Evolutionary conservation across 2,797 vertebrate species (phyloP).

Genomic region (Pangasius krempfi): DNA sequence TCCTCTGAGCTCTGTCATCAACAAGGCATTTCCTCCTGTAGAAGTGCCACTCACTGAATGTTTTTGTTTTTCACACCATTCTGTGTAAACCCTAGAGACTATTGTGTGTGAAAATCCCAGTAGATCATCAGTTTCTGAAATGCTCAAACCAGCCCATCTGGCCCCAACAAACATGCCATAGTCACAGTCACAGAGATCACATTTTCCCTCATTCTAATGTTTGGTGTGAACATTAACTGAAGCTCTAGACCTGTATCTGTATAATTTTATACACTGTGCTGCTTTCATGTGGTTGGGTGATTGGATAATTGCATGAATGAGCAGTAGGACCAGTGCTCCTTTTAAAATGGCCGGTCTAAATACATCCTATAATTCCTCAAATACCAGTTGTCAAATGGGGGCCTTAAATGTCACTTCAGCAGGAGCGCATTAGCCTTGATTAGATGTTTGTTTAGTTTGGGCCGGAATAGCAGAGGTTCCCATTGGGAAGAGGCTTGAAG

Average conservation of each 20-base stretch:
- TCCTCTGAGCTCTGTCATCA: background rate
- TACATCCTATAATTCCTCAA: background rate
- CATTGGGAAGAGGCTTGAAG: constrained; percentile 58
- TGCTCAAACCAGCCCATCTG: background rate
- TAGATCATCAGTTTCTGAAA: background rate
- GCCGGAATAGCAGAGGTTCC: constrained; percentile 46
- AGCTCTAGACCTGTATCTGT: too few species aligned
- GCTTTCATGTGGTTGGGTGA: background rate
- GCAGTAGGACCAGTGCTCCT: background rate
- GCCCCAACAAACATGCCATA: background rate
- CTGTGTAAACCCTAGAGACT: background rate
- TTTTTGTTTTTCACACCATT: background rate
- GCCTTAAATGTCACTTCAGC: constrained; percentile 53
- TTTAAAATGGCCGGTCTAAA: background rate
- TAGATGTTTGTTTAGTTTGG: constrained; percentile 55
- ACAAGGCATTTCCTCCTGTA: background rate
- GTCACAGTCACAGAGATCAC: background rate
- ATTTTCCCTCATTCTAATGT: background rate
- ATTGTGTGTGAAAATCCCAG: background rate
- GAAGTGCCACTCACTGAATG: background rate
- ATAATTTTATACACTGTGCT: background rate
- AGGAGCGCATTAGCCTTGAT: constrained; percentile 45
- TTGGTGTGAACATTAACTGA: background rate
- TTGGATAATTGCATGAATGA: background rate
- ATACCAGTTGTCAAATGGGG: background rate